Evolutionary conservation across 2,113 vertebrate genomes (phyloP).

Genomic region (Heliornis fulica): DNA sequence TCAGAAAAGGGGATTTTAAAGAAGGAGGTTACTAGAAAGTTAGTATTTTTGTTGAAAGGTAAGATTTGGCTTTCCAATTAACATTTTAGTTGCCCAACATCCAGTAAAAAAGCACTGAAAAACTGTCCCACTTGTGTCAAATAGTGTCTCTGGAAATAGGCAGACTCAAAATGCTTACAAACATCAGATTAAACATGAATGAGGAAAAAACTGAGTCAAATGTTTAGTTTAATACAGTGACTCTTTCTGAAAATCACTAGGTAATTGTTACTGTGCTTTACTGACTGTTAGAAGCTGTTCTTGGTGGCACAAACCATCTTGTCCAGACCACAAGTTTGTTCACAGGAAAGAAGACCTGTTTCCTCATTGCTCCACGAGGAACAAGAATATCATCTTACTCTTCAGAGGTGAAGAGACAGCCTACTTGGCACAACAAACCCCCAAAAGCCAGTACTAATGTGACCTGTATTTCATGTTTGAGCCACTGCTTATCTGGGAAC

Average conservation of each 20-base stretch:
- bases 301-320: neutral
- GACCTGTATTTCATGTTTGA: neutral
- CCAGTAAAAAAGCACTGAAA: neutral
- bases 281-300: neutral
- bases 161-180: neutral
- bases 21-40: neutral
- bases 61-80: neutral
- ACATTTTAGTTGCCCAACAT: neutral
- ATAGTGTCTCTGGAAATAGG: neutral
- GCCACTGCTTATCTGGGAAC: neutral
- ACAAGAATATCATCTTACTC: neutral
- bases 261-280: neutral
- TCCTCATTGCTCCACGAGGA: neutral
- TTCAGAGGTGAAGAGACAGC: neutral
- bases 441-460: neutral
- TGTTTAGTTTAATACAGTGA: neutral
- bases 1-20: neutral
- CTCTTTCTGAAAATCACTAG: neutral
- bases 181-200: neutral
- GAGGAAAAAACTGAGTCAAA: neutral
- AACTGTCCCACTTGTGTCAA: neutral
- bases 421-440: neutral
- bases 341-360: neutral
- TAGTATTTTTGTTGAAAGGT: neutral
- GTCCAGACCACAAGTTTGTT: neutral